Evolutionary conservation across 2,113 vertebrate genomes (phyloP).

Genomic region (Paradoxurus hermaphroditus): DNA sequence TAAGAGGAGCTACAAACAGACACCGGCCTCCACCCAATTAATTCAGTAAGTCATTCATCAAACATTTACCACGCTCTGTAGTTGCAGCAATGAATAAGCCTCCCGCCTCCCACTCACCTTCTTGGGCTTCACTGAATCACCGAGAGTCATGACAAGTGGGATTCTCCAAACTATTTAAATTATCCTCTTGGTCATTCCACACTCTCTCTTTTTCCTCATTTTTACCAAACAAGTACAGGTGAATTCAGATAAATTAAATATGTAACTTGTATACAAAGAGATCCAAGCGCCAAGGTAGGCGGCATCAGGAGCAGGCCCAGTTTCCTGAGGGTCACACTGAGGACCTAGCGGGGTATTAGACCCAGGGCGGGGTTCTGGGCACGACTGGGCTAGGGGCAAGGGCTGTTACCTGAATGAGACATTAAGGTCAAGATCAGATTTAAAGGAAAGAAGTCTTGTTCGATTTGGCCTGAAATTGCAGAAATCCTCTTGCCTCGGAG

Average conservation of each 20-base stretch:
- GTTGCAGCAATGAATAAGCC: not conserved
- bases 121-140: not conserved
- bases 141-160: not conserved
- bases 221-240: not conserved
- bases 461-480: not conserved
- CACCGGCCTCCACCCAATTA: not conserved
- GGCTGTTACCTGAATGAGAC: not conserved
- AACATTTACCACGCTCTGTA: not conserved
- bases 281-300: not conserved
- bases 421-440: not conserved
- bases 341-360: not conserved
- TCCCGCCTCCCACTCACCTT: not conserved
- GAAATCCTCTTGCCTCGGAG: not conserved
- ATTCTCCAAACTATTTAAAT: not conserved
- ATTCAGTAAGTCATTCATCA: conserved; percentile 17
- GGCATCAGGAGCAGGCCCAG: not conserved
- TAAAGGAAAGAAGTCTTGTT: not conserved
- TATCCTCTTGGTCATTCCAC: not conserved
- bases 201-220: not conserved
- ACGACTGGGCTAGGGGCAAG: not conserved
- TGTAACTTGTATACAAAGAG: not conserved
- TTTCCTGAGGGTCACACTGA: not conserved
- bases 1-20: not conserved
- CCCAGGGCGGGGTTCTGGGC: not conserved
- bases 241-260: not conserved